phyloP scores from a whole-genome alignment of 2,888 invertebrate species.

The Thymelicus acteon region DNA sequence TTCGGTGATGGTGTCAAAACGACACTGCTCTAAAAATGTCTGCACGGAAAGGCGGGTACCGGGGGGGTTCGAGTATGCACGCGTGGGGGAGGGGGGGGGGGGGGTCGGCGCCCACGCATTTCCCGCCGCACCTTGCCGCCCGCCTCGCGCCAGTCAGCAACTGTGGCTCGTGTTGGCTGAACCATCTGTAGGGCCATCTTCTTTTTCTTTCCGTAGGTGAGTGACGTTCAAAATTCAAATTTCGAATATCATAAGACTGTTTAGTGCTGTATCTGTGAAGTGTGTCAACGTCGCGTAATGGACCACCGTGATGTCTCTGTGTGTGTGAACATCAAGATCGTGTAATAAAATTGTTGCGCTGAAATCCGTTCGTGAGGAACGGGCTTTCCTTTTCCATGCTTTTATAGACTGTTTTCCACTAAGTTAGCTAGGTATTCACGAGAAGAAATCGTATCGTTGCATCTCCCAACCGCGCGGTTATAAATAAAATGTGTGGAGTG shows the following conservation, averaged over 20 bases:
- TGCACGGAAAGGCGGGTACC: slow-evolving; percentile 55
- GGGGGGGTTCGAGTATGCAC: slow-evolving; percentile 46
- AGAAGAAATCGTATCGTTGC: neutral
- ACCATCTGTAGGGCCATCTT: slow-evolving; percentile 85
- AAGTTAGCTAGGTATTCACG: neutral
- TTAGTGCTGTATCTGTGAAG: slow-evolving; percentile 72
- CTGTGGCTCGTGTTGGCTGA: slow-evolving; percentile 86
- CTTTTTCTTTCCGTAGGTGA: slow-evolving; percentile 82
- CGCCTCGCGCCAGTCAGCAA: slow-evolving; percentile 81
- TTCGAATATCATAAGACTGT: slow-evolving; percentile 45
- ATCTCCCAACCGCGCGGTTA: neutral
- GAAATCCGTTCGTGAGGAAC: slow-evolving; percentile 27
- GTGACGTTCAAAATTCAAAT: slow-evolving; percentile 56
- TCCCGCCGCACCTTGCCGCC: slow-evolving; percentile 81
- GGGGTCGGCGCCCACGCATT: slow-evolving; percentile 69
- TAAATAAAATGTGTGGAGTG: neutral
- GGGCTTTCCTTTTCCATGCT: slow-evolving; percentile 13
- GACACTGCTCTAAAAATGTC: slow-evolving; percentile 83
- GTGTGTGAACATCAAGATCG: slow-evolving; percentile 45
- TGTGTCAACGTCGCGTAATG: slow-evolving; percentile 60
- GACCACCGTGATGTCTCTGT: slow-evolving; percentile 55
- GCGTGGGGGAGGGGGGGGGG: slow-evolving; percentile 54
- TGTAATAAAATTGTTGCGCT: slow-evolving; percentile 40
- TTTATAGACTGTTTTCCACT: slow-evolving; percentile 8
- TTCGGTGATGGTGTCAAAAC: slow-evolving; percentile 84